These are phyloP conservation scores for Enteromius anoplus DNA, from an alignment of 2,797 vertebrate genomes.

Conservation along the genomic window DNA sequence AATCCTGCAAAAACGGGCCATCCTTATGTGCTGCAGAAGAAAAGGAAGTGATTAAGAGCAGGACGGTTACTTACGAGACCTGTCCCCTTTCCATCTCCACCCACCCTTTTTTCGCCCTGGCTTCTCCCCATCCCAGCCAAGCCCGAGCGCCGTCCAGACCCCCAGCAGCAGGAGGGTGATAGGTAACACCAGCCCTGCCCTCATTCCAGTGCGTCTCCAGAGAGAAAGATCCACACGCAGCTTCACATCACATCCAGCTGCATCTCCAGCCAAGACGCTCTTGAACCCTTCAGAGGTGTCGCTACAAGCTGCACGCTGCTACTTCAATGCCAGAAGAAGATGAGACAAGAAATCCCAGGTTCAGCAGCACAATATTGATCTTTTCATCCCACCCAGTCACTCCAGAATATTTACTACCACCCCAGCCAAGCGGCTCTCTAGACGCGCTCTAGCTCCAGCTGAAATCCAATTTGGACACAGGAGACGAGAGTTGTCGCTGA, in stretches of 20 bases:
- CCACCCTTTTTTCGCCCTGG: slow-evolving; percentile 80
- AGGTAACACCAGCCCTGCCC: slow-evolving; percentile 75
- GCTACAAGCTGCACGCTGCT: slow-evolving; percentile 53
- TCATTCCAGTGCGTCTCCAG: slow-evolving; percentile 78
- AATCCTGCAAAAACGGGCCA: neutral
- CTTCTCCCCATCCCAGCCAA: slow-evolving; percentile 68
- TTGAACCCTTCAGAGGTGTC: slow-evolving; percentile 57
- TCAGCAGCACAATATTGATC: slow-evolving; percentile 63
- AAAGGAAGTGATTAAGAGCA: slow-evolving; percentile 58
- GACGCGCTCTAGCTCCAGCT: slow-evolving; percentile 48
- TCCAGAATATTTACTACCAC: slow-evolving; percentile 60
- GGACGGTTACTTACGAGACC: slow-evolving; percentile 89
- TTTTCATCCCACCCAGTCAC: slow-evolving; percentile 51
- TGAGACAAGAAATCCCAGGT: slow-evolving; percentile 54
- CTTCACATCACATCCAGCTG: slow-evolving; percentile 49
- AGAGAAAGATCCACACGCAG: slow-evolving; percentile 55
- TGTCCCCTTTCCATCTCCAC: slow-evolving; percentile 94
- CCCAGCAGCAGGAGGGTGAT: slow-evolving; percentile 80
- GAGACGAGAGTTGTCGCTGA: slow-evolving; percentile 36
- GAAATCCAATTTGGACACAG: slow-evolving; percentile 38
- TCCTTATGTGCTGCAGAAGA: neutral
- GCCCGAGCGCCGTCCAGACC: slow-evolving; percentile 64
- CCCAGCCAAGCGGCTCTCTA: slow-evolving; percentile 44
- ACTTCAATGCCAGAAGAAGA: slow-evolving; percentile 57
- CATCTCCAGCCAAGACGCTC: slow-evolving; percentile 37